phyloP scores from a whole-genome alignment of 1,140 invertebrate genomes.

The Formica selysi region DNA sequence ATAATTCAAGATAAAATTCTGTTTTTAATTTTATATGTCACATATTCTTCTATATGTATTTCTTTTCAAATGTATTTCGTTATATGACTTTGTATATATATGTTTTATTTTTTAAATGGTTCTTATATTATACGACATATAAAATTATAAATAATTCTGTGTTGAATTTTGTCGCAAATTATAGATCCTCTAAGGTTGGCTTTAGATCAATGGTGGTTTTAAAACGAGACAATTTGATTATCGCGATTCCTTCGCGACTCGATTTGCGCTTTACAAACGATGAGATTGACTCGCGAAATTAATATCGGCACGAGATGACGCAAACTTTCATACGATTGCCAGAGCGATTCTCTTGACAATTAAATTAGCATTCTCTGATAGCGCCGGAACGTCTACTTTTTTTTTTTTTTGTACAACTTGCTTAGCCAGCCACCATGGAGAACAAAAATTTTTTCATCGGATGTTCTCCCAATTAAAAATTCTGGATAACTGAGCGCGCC shows the following conservation, averaged over 20 bases:
- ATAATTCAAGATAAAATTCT: too few relatives aligned
- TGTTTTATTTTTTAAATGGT: too few relatives aligned
- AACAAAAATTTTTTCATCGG: slow-evolving; percentile 56
- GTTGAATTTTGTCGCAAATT: neutral
- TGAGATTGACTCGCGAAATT: slow-evolving; percentile 54
- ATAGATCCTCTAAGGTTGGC: too few relatives aligned
- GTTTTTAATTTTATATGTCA: too few relatives aligned
- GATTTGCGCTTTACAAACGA: slow-evolving; percentile 15
- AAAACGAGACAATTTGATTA: neutral
- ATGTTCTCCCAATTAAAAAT: slow-evolving; percentile 74
- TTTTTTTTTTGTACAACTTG: slow-evolving; percentile 35
- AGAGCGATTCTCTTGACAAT: slow-evolving; percentile 31
- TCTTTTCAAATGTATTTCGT: too few relatives aligned
- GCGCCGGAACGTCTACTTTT: slow-evolving; percentile 34
- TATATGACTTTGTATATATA: too few relatives aligned
- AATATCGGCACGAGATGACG: slow-evolving; percentile 39
- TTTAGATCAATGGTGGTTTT: too few relatives aligned
- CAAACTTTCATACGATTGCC: slow-evolving; percentile 32
- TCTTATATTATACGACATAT: too few relatives aligned
- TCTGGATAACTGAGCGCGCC: slow-evolving; percentile 61
- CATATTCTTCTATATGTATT: too few relatives aligned
- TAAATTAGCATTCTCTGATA: slow-evolving; percentile 58
- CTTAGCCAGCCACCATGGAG: slow-evolving; percentile 5
- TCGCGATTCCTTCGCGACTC: neutral
- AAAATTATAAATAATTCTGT: too few relatives aligned